These are phyloP conservation scores for Ranitomeya imitator DNA, from an alignment of 2,113 vertebrate species.

Conservation along the genomic window DNA sequence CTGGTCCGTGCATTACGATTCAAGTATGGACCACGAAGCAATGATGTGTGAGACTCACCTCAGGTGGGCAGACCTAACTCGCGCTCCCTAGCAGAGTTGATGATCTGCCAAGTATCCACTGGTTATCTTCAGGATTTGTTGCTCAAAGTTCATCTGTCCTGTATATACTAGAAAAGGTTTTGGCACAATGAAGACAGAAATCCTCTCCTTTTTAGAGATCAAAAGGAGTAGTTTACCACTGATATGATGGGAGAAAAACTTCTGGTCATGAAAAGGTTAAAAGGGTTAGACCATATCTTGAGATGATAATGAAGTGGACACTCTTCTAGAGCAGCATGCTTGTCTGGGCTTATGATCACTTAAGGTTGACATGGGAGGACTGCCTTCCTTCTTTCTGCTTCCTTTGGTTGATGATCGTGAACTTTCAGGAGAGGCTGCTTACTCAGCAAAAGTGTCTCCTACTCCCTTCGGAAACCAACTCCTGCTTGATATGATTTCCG, in stretches of 20 bases:
- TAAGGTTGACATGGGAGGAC: constrained; percentile 40
- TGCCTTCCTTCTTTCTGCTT: constrained; percentile 25
- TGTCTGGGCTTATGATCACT: neutral
- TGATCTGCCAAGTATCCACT: too few species aligned
- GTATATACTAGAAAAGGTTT: neutral
- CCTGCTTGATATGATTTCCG: neutral
- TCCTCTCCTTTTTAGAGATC: neutral
- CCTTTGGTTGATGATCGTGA: constrained; percentile 22
- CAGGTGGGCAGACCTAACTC: too few species aligned
- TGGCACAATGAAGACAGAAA: neutral
- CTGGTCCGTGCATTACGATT: too few species aligned
- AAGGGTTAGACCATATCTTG: neutral
- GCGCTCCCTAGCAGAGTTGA: too few species aligned
- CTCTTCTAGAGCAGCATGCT: constrained; percentile 1
- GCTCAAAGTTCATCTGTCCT: neutral
- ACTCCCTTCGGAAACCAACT: neutral
- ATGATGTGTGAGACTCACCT: too few species aligned
- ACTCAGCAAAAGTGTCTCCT: constrained; percentile 1
- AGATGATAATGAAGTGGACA: neutral
- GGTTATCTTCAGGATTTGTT: neutral
- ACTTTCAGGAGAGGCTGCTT: constrained; percentile 14
- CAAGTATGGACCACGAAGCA: too few species aligned
- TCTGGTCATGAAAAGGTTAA: neutral
- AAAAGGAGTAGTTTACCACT: neutral
- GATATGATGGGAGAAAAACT: neutral